A percentile compares a stretch with the other conserved stretches of the same genome.
Evolutionary conservation across 2,797 vertebrate genomes (phyloP).

Genomic region (Chaetophractus vellerosus): DNA sequence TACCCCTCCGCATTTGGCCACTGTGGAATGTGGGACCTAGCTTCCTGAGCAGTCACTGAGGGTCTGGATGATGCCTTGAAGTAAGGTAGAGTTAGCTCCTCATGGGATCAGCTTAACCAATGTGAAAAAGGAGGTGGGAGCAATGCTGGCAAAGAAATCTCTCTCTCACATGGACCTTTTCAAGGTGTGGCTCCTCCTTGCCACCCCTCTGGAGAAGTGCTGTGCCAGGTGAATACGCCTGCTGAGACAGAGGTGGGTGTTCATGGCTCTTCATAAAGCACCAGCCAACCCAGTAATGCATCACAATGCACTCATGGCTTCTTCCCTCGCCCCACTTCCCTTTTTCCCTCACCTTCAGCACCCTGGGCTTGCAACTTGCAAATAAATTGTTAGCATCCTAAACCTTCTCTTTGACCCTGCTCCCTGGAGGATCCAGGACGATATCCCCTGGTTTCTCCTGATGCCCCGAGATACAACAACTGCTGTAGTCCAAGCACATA

Average conservation of each 20-base stretch:
- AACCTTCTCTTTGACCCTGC: background rate
- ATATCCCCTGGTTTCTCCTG: too few species aligned
- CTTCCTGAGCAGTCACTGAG: background rate
- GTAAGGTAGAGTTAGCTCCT: background rate
- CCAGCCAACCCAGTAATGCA: too few species aligned
- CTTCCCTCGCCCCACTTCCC: background rate
- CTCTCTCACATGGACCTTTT: background rate
- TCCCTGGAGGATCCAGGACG: background rate
- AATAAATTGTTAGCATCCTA: background rate
- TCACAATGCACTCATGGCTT: background rate
- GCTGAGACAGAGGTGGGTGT: background rate
- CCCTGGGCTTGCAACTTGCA: background rate
- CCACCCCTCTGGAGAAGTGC: background rate
- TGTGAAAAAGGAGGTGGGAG: background rate
- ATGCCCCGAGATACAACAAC: background rate
- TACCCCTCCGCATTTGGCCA: background rate
- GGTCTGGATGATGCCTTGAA: background rate
- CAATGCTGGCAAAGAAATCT: background rate
- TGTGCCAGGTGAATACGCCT: background rate
- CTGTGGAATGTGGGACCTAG: background rate
- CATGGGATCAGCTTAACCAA: background rate
- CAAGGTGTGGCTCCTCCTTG: background rate
- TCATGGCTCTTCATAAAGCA: accelerated
- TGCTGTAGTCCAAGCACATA: background rate
- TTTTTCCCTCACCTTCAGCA: background rate